Conservation (phyloP, 2,113 vertebrate genomes). For the Brachionichthys hirsutus region DNA sequence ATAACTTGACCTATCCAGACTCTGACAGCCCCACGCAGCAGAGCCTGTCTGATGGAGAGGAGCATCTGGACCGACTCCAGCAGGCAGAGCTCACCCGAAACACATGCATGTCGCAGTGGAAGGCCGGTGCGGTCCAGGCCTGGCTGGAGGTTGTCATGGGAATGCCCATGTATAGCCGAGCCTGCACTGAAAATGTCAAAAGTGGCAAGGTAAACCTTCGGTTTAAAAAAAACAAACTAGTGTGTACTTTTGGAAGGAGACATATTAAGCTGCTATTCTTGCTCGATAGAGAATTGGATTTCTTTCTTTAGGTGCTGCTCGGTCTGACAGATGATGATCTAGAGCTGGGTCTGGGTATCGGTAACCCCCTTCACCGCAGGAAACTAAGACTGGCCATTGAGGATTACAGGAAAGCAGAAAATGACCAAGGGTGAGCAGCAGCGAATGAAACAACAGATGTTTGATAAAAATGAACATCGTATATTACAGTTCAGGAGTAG, state of each 20-base stretch:
- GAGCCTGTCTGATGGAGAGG: constrained; percentile 84
- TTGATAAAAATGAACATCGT: neutral
- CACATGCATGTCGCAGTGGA: constrained; percentile 87
- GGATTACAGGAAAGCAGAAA: constrained; percentile 85
- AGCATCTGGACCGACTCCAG: constrained; percentile 84
- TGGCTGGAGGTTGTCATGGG: constrained; percentile 91
- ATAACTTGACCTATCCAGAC: constrained; percentile 77
- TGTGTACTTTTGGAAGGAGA: neutral
- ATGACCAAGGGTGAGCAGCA: constrained; percentile 77
- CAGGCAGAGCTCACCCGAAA: constrained; percentile 82
- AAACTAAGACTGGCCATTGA: constrained; percentile 87
- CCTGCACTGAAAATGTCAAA: constrained; percentile 85
- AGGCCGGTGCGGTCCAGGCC: constrained; percentile 83
- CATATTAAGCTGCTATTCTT: neutral
- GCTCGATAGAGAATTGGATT: constrained; percentile 7
- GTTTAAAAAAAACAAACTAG: too few species aligned
- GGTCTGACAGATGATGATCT: constrained; percentile 86
- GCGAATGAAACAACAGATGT: too few species aligned
- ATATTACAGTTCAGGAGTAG: neutral
- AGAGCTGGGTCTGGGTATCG: constrained; percentile 81
- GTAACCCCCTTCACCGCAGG: constrained; percentile 83
- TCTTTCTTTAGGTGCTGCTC: constrained; percentile 79
- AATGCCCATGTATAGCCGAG: constrained; percentile 86
- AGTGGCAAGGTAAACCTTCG: constrained; percentile 82
- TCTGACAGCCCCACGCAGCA: constrained; percentile 82